Evolutionary conservation across 2,888 invertebrate species (phyloP).

Genomic region (Tenthredo distinguenda): DNA sequence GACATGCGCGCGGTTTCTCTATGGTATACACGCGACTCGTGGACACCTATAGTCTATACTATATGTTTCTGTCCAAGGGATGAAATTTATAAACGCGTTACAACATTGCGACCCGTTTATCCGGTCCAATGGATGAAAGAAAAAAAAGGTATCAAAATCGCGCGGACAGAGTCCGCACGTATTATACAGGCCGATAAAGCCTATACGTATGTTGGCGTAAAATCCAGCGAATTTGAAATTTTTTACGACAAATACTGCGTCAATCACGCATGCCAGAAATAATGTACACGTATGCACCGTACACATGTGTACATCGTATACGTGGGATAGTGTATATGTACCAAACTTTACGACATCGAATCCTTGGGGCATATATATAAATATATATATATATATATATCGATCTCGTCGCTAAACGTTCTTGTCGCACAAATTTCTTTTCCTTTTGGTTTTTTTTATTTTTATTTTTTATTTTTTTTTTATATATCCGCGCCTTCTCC

Average conservation of each 20-base stretch:
- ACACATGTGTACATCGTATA: neutral
- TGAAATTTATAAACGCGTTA: constrained; percentile 63
- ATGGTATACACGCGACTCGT: neutral
- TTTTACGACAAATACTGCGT: neutral
- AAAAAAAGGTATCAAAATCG: too few relatives aligned
- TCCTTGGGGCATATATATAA: neutral
- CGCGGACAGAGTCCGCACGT: too few relatives aligned
- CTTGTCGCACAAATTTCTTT: constrained; percentile 8
- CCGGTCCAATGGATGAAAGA: constrained; percentile 45
- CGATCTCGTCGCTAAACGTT: constrained; percentile 24
- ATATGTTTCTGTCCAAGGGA: neutral
- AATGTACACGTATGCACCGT: neutral
- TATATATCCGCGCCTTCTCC: neutral
- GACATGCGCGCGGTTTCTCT: neutral
- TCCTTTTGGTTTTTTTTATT: neutral
- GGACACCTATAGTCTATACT: neutral
- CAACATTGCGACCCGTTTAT: constrained; percentile 63
- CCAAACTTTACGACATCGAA: neutral
- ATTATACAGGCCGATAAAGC: too few relatives aligned
- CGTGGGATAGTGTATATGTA: neutral
- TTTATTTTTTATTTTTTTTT: neutral
- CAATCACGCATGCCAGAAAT: neutral
- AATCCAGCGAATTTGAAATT: neutral
- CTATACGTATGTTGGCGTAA: neutral
- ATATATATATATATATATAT: neutral